These are phyloP conservation scores for Eremobia ochroleuca DNA, from an alignment of 2,888 invertebrate species.

Conservation along the genomic window DNA sequence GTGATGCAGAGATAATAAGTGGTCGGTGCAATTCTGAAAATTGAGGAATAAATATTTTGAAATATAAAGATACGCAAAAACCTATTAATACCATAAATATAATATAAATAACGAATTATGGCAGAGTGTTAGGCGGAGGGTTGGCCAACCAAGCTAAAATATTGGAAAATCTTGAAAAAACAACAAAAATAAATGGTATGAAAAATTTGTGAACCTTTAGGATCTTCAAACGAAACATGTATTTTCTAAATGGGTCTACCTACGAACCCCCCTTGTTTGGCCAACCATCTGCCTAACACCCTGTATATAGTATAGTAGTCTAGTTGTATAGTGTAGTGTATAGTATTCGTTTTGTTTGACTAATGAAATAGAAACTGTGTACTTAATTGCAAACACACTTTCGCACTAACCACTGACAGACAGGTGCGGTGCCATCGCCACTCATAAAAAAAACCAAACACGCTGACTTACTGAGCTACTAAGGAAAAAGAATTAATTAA, in stretches of 20 bases:
- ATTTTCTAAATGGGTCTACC: too few species aligned
- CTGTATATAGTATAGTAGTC: too few species aligned
- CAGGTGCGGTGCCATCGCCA: constrained; percentile 33
- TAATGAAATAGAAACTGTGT: constrained; percentile 39
- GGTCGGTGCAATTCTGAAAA: not conserved
- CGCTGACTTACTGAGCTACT: constrained; percentile 60
- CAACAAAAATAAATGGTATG: too few species aligned
- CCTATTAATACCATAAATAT: too few species aligned
- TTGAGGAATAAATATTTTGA: too few species aligned
- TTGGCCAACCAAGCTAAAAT: not conserved
- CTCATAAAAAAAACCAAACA: constrained; percentile 14
- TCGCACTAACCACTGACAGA: constrained; percentile 15
- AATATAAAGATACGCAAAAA: too few species aligned
- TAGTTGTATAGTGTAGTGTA: not conserved
- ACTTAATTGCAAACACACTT: constrained; percentile 38
- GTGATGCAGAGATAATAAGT: not conserved
- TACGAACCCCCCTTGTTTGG: too few species aligned
- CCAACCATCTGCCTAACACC: too few species aligned
- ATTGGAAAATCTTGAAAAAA: too few species aligned
- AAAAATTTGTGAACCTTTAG: not conserved
- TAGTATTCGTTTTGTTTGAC: constrained; percentile 17
- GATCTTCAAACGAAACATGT: not conserved
- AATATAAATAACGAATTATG: too few species aligned
- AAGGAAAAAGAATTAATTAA: constrained; percentile 59
- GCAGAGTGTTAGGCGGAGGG: not conserved